Percentiles rank a stretch among this genome's conserved stretches.
Conservation (phyloP, 2,888 invertebrate genomes). For the Dryadula phaetusa region DNA sequence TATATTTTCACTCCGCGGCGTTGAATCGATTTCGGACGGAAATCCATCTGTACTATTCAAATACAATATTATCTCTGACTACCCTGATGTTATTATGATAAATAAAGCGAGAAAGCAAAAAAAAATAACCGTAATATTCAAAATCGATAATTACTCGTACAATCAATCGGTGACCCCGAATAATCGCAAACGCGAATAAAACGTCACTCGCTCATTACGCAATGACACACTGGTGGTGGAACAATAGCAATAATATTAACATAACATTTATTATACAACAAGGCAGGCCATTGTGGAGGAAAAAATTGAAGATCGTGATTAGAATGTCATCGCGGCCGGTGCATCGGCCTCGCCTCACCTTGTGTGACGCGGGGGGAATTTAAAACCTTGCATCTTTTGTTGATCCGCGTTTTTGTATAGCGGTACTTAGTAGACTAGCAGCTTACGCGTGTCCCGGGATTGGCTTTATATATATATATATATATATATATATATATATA, state of each 20-base stretch:
- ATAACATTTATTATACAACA: conserved; percentile 62
- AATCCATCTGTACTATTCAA: too few relatives aligned
- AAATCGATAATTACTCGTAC: neutral
- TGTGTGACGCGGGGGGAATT: conserved; percentile 69
- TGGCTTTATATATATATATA: neutral
- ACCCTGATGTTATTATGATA: too few relatives aligned
- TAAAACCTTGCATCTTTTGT: conserved; percentile 54
- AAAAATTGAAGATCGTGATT: conserved; percentile 59
- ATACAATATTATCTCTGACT: too few relatives aligned
- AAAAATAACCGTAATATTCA: neutral
- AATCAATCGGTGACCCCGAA: conserved; percentile 47
- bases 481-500: too few relatives aligned
- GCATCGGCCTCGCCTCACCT: conserved; percentile 78
- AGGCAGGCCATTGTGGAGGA: conserved; percentile 60
- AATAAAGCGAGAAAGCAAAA: too few relatives aligned
- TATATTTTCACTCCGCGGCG: too few relatives aligned
- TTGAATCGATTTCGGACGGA: too few relatives aligned
- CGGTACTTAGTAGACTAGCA: conserved; percentile 22
- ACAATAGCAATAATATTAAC: conserved; percentile 66
- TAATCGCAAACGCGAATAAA: conserved; percentile 34
- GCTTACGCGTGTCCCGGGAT: conserved; percentile 40
- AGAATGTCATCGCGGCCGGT: conserved; percentile 65
- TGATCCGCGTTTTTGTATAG: conserved; percentile 43
- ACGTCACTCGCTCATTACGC: conserved; percentile 59
- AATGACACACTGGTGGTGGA: conserved; percentile 61